Evolutionary conservation across 2,888 invertebrate genomes (phyloP).

Genomic region (Drosophila pseudotalamancana): DNA sequence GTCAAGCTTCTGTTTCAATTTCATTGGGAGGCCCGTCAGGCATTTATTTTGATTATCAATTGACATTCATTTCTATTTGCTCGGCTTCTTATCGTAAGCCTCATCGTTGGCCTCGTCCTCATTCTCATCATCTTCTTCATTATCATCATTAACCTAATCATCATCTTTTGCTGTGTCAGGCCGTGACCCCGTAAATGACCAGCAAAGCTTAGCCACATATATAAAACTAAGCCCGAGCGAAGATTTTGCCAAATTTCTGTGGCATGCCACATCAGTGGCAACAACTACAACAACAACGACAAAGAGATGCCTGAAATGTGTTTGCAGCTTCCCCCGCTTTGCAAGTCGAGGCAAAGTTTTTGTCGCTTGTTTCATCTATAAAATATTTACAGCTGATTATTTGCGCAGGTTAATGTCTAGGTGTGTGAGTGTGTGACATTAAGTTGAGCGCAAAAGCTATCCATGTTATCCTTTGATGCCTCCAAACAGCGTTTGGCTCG

Average conservation of each 20-base stretch:
- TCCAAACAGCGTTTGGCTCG: conserved; percentile 33
- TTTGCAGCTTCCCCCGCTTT: conserved; percentile 2
- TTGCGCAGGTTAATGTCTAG: conserved; percentile 48
- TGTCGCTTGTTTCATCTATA: conserved; percentile 55
- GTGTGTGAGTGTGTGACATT: conserved; percentile 24
- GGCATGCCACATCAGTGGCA: conserved; percentile 48
- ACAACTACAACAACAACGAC: conserved; percentile 33
- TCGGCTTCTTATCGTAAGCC: conserved; percentile 75
- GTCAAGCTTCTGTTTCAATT: conserved; percentile 10
- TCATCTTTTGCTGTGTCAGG: conserved; percentile 1
- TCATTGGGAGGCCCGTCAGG: conserved; percentile 34
- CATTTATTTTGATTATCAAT: conserved; percentile 84
- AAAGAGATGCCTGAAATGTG: conserved; percentile 41
- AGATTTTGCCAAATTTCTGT: conserved; percentile 33
- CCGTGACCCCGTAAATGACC: conserved; percentile 55
- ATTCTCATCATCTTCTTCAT: conserved; percentile 17
- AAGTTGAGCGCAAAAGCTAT: conserved; percentile 64
- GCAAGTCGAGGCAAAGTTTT: conserved; percentile 30
- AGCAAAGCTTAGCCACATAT: conserved; percentile 41
- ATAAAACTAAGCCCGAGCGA: conserved; percentile 44
- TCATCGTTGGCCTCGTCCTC: conserved; percentile 26
- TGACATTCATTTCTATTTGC: conserved; percentile 84
- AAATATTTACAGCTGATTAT: conserved; percentile 77
- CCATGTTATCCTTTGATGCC: conserved; percentile 78
- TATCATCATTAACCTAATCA: conserved; percentile 10